Conservation (phyloP, 2,888 invertebrate species). For the Nyleta sp. region DNA sequence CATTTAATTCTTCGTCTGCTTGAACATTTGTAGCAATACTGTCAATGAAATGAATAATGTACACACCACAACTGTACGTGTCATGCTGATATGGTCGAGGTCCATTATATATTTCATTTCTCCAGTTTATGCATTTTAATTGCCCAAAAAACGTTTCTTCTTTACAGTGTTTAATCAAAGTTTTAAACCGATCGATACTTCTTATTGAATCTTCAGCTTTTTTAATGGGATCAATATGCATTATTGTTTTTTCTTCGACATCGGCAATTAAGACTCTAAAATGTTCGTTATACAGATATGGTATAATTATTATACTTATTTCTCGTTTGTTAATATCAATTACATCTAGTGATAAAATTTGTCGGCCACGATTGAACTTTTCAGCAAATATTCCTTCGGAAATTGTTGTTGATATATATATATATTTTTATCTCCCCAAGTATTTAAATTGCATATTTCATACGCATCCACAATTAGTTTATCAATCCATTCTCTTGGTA, state of each 20-base stretch:
- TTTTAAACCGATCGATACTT: not conserved
- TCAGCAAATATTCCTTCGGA: not conserved
- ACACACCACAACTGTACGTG: constrained; percentile 10
- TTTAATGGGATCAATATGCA: constrained; percentile 19
- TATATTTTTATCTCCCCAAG: constrained; percentile 5
- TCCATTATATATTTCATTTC: not conserved
- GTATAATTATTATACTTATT: constrained; percentile 19
- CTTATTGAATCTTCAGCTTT: not conserved
- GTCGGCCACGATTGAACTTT: not conserved
- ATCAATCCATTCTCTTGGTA: not conserved
- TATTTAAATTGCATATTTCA: not conserved
- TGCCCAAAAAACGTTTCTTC: constrained; percentile 1
- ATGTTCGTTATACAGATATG: constrained; percentile 22
- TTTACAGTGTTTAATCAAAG: not conserved
- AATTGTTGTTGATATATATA: not conserved
- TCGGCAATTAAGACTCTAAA: constrained; percentile 7
- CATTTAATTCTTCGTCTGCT: too few species aligned
- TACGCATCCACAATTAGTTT: constrained; percentile 1
- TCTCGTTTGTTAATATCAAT: not conserved
- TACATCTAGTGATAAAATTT: not conserved
- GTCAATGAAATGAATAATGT: not conserved
- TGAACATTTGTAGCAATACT: not conserved
- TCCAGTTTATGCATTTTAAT: constrained; percentile 1
- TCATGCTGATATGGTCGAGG: constrained; percentile 16
- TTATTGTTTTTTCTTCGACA: constrained; percentile 2